phyloP scores from a whole-genome alignment of 1,140 invertebrate genomes.

The Sarcophaga peregrina region DNA sequence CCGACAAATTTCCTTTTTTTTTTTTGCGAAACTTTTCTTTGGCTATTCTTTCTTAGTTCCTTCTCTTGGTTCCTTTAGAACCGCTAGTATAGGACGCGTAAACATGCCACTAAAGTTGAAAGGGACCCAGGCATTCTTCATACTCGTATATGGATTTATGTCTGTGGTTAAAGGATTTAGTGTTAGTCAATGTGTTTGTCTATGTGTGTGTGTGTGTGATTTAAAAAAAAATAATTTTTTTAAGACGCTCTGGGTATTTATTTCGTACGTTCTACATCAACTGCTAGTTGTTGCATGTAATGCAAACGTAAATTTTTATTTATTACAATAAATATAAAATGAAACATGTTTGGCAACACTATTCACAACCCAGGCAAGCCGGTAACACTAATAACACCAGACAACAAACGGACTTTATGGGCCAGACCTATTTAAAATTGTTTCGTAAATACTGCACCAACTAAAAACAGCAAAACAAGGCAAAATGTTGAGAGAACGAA shows the following conservation, averaged over 20 bases:
- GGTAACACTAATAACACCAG: slow-evolving; percentile 34
- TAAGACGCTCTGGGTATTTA: not conserved
- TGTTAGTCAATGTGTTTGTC: not conserved
- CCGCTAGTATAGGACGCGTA: not conserved
- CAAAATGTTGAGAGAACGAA: not conserved
- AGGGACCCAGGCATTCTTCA: not conserved
- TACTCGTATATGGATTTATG: slow-evolving; percentile 7
- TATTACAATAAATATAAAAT: slow-evolving; percentile 25
- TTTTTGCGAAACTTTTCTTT: not conserved
- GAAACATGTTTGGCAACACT: slow-evolving; percentile 33
- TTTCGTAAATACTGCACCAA: not conserved
- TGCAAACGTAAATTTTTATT: slow-evolving; percentile 36
- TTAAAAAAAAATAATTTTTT: too few relatives aligned
- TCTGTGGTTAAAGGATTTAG: not conserved
- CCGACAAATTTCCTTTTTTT: slow-evolving; percentile 7
- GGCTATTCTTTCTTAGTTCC: not conserved
- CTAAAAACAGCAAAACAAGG: not conserved
- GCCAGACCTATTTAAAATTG: slow-evolving; percentile 41
- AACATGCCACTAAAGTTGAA: not conserved
- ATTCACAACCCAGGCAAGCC: not conserved
- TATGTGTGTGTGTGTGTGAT: not conserved
- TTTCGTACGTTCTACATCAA: not conserved
- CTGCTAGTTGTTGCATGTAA: slow-evolving; percentile 34
- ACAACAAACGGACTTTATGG: not conserved
- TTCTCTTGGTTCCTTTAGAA: not conserved